Evolutionary conservation across 2,888 invertebrate genomes (phyloP), one percentile per base, ranked within the genome.

Genomic region (Ectobius pallidus): DNA sequence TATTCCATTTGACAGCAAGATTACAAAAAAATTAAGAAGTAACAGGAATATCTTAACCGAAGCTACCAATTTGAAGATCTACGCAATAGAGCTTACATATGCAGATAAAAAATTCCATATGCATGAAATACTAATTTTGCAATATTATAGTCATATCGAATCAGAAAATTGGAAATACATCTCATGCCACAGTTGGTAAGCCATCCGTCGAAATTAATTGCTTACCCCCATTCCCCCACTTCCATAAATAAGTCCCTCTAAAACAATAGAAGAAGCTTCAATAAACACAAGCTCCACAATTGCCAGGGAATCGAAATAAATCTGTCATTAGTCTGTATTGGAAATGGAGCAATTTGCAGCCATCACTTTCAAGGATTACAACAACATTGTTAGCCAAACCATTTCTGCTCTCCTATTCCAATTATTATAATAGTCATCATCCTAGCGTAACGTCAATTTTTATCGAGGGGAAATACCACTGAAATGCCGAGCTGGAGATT

Each of bases 311-410:
- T 58, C 6, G 27, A 58, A 18, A 32, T 32, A 58, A 58, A 32
- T 58, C 14, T 25, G 9, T n/a, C 58, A 58, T 58, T n/a, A 58
- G 32, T 14, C 3, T 58, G n/a, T 1, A 58, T 11, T 16, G 30
- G 30, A 58, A 58, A 52, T 25, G 25, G 14, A 52, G 14, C 25
- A 6, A 52, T 52, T 58, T 3, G 14, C n/a, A 58, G 3, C 6
- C 58, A 16, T 58, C 58, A 58, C 58, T 55, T 55, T 18, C 30
- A 30, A 58, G 58, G 58, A 58, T 58, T 58, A 52, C 9, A 52
- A 22, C 52, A 18, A 30, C 18, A 25, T 7, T 22, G 30, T 27
- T 18, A 58, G 30, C 4, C 4, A n/a, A 1, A 3, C 58, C 1
- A 7, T 4, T 25, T 20, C 11, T 3, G 11, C 30, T 58, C 30